Evolutionary conservation across 2,888 invertebrate genomes (phyloP), one percentile per base, ranked within the genome.

Genomic region (Sussaba pulchella): DNA sequence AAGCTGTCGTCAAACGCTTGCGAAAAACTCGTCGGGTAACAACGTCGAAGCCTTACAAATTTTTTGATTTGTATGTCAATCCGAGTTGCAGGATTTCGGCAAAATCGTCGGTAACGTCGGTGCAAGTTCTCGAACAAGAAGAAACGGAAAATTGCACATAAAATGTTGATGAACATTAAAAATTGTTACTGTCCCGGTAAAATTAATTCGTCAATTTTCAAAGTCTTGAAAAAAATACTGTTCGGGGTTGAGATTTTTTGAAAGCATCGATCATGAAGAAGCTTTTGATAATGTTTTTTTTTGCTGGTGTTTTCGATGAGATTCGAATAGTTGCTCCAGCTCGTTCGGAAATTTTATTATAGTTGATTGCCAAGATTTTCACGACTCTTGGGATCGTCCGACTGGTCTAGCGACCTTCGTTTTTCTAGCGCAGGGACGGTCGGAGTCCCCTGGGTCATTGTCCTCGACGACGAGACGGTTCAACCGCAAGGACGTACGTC

Each of bases 51-150:
- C 66, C 84, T 36, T 77, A 82, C 74, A 82, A 79, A 47, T 82
- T 86, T 36, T 83, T 82, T 17, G 79, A 86, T 39, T 76, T 83
- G 24, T 85, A 86, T 70, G 76, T 82, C 5, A 86, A 86, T 81
- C 85, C 85, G n/a, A 71, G 69, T 2, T 85, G 82, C 78, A 82
- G 78, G 54, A 72, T 78, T 6, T 86, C 86, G 6, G 83, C 81
- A 1, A 81, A 75, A 19, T 84, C 84, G 24, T 84, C 84, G 2
- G 67, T 83, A 17, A 80, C 74, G 2, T 84, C 83, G 8, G 77
- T 81, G 50, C 83, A 82, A 41, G 72, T 81, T 67, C n/a, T 77
- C 31, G 57, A 64, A 2, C 76, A 69, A 54, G 80, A 77, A 39
- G 76, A 81, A 41, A 63, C 80, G 9, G 80, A 77, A 17, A 81